These are phyloP conservation scores for Typhlichthys subterraneus DNA, from an alignment of 2,797 vertebrate species.

Conservation along the genomic window DNA sequence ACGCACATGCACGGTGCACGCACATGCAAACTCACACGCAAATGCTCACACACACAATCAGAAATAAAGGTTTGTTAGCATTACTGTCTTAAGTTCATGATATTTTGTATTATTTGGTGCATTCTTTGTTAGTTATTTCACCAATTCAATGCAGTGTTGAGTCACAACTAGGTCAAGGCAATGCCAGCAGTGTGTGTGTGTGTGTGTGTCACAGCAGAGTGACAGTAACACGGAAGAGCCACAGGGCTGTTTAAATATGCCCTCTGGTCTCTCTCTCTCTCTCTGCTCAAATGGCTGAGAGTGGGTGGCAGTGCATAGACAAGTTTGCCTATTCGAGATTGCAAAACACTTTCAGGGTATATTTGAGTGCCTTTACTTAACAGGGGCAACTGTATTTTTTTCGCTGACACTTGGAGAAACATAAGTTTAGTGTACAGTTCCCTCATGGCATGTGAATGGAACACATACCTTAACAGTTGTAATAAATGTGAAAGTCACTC, in stretches of 20 bases:
- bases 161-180: conserved; percentile 77
- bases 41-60: conserved; percentile 52
- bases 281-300: conserved; percentile 53
- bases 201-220: conserved; percentile 46
- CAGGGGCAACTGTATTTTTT: conserved; percentile 34
- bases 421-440: conserved; percentile 51
- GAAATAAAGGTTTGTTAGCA: conserved; percentile 71
- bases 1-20: neutral
- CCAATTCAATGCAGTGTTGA: conserved; percentile 66
- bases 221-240: conserved; percentile 71
- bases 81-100: conserved; percentile 42
- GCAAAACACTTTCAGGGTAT: conserved; percentile 47
- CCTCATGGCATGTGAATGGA: conserved; percentile 51
- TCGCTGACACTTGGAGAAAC: conserved; percentile 23
- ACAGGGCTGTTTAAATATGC: conserved; percentile 70
- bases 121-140: conserved; percentile 52
- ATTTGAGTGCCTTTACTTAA: conserved; percentile 45
- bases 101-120: conserved; percentile 44
- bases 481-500: conserved; percentile 58
- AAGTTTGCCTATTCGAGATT: conserved; percentile 46
- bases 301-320: conserved; percentile 53
- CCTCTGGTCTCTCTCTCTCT: conserved; percentile 54
- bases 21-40: neutral
- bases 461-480: conserved; percentile 62
- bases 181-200: conserved; percentile 44